Base-by-base conservation (phyloP, 1,140 invertebrate genomes). In the Plutomurus gul region DNA sequence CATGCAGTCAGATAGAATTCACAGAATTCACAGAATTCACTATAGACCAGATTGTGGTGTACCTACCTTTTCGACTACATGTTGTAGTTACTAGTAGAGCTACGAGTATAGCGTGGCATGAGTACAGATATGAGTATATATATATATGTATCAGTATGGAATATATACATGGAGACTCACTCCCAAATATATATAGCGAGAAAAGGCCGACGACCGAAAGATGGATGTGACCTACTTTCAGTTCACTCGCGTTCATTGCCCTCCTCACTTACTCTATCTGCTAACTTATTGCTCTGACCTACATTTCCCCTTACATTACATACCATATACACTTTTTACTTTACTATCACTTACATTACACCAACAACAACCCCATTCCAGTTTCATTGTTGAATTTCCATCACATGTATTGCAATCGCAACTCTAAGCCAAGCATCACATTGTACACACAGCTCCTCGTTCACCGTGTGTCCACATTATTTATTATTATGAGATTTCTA, bases 171-270 rank as follows among this genome's bases (percentile, higher is more conserved):
- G 10, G 51, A 16, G 13, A 16, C 16, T 7, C 11, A 33, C 13
- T 33, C 56, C 25, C 22, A 65, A 65, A 65, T 65, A 16, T 33
- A 65, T n/a, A n/a, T n/a, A n/a, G n/a, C n/a, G 25, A n/a, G 56
- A 51, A 65, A 30, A 65, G 56, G 56, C 22, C 56, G 56, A 65
- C 56, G 56, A 65, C 56, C 56, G 56, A 65, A 65, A 30, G 56
- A 65, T 65, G 56, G 56, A 65, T 65, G 56, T 65, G 56, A 30
- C 56, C 56, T 27, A 65, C 56, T 65, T 65, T 65, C 56, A 65
- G 56, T 65, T 65, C 56, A 65, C 56, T 65, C 27, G 56, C 56
- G 56, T 65, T 65, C 56, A 65, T 65, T 65, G 56, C 56, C 56
- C 56, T 65, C 56, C 27, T 65, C 56, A 65, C 56, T 65, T 65